Evolutionary conservation across 2,113 vertebrate genomes (phyloP).

Genomic region (Aegithalos caudatus): DNA sequence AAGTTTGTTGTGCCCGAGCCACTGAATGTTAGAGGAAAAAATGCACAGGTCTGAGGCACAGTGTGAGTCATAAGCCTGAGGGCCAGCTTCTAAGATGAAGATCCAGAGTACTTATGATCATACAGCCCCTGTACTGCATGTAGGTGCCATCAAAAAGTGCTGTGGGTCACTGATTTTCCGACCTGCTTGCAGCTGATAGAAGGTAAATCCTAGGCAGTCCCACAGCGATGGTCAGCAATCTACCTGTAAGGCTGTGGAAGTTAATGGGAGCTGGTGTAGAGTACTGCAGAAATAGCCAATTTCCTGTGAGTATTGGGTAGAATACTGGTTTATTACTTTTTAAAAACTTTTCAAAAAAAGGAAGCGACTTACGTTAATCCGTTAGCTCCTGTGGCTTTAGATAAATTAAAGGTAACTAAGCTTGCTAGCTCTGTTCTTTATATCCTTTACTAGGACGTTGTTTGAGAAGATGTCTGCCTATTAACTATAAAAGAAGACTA

Average conservation of each 20-base stretch:
- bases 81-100: background rate
- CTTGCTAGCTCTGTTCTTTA: background rate
- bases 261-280: background rate
- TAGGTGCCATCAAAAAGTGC: background rate
- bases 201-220: too few relatives aligned
- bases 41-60: background rate
- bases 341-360: background rate
- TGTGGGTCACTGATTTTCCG: background rate
- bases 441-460: rapidly evolving
- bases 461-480: background rate
- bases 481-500: background rate
- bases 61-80: background rate
- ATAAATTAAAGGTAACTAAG: background rate
- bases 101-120: background rate
- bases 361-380: background rate
- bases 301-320: background rate
- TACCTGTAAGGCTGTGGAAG: rapidly evolving
- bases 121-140: background rate
- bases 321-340: background rate
- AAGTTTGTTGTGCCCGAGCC: background rate
- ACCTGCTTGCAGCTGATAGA: background rate
- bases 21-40: background rate
- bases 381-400: background rate
- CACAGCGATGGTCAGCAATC: background rate
- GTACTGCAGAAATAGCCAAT: background rate